Evolutionary conservation across 2,113 vertebrate species (phyloP).

Genomic region (Ginglymostoma cirratum): DNA sequence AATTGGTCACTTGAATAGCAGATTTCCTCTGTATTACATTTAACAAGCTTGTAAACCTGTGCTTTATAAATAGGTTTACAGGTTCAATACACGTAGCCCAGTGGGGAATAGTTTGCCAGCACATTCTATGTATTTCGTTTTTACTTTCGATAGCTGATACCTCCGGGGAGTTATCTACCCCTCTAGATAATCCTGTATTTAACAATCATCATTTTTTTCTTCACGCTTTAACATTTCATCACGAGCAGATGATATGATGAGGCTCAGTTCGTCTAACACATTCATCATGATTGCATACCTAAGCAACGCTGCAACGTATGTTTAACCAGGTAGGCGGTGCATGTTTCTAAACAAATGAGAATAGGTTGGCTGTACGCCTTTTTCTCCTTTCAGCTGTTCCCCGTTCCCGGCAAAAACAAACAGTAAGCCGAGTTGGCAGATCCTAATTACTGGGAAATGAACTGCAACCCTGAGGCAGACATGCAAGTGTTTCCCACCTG

Average conservation of each 20-base stretch:
- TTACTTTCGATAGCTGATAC: background rate
- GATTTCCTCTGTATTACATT: conserved; percentile 11
- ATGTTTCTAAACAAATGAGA: background rate
- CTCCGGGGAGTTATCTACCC: no score
- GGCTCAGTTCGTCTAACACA: background rate
- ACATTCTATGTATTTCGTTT: background rate
- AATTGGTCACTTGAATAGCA: background rate
- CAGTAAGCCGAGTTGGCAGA: background rate
- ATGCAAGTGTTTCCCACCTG: background rate
- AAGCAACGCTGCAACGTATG: background rate
- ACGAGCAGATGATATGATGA: background rate
- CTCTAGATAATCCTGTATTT: background rate
- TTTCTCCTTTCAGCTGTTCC: background rate
- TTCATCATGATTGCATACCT: background rate
- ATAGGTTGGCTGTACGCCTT: background rate
- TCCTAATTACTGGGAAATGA: background rate
- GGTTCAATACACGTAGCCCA: background rate
- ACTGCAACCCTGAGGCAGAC: background rate
- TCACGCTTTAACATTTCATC: background rate
- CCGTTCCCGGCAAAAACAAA: background rate
- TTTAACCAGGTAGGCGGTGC: background rate
- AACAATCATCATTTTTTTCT: background rate
- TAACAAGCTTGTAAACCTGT: conserved; percentile 31
- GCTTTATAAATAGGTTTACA: conserved; percentile 20
- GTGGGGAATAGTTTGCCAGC: background rate